phyloP scores from a whole-genome alignment of 2,888 invertebrate genomes.

The Elegia similella region DNA sequence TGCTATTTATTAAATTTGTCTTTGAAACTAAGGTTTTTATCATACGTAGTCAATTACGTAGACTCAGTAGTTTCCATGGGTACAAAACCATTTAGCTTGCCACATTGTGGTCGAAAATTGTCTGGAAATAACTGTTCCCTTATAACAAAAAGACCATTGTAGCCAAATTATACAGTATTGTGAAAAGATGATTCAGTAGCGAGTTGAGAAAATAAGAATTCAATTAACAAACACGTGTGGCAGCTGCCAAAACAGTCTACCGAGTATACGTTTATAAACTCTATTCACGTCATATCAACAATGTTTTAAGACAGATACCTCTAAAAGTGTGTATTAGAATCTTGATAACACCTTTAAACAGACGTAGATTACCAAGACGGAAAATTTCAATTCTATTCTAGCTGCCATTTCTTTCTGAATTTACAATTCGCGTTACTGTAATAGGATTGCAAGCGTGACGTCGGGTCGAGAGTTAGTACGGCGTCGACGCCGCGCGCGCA shows the following conservation, averaged over 20 bases:
- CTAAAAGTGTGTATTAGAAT: background rate
- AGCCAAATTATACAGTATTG: no score
- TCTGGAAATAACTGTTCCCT: no score
- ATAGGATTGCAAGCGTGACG: slow-evolving; percentile 21
- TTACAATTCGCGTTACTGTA: slow-evolving; percentile 6
- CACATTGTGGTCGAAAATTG: no score
- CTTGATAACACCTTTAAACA: background rate
- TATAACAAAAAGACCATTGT: no score
- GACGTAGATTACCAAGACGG: background rate
- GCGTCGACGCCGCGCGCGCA: slow-evolving; percentile 48
- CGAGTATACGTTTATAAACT: background rate
- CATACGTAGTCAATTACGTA: no score
- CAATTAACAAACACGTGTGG: background rate
- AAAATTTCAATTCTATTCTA: background rate
- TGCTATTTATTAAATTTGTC: no score
- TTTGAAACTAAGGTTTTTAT: no score
- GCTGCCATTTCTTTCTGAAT: slow-evolving; percentile 11
- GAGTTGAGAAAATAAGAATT: background rate
- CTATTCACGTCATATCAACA: background rate
- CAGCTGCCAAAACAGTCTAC: background rate
- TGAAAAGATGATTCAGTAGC: background rate
- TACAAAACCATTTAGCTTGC: no score
- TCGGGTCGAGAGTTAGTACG: slow-evolving; percentile 43
- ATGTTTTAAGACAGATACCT: background rate
- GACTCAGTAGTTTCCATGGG: no score